phyloP scores from a whole-genome alignment of 2,113 vertebrate genomes.

The Leptobrachium ailaonicum region DNA sequence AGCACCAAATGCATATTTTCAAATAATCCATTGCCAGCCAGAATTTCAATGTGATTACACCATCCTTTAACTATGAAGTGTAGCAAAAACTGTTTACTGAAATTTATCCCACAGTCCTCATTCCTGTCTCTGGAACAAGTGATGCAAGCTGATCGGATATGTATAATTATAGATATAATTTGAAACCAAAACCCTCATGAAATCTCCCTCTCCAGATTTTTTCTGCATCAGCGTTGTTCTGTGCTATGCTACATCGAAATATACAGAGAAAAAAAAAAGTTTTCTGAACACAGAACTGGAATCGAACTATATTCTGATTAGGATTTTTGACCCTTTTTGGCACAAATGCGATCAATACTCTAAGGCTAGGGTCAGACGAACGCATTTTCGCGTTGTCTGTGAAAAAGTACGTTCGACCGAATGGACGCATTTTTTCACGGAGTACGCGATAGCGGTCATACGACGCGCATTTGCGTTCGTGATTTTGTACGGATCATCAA shows the following conservation, averaged over 20 bases:
- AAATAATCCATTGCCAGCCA: constrained; percentile 28
- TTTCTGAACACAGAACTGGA: constrained; percentile 25
- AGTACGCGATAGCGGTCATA: too few relatives aligned
- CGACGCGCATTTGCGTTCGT: too few relatives aligned
- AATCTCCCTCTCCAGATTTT: constrained; percentile 45
- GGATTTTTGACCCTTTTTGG: too few relatives aligned
- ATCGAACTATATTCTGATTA: background rate
- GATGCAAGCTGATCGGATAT: constrained; percentile 63
- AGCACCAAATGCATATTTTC: constrained; percentile 39
- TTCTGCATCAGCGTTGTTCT: constrained; percentile 46
- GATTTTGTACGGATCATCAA: too few relatives aligned
- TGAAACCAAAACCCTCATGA: constrained; percentile 54
- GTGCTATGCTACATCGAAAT: constrained; percentile 41
- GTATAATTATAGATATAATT: constrained; percentile 61
- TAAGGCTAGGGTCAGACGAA: too few relatives aligned
- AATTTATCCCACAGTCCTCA: constrained; percentile 56
- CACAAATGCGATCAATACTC: too few relatives aligned
- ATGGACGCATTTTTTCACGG: too few relatives aligned
- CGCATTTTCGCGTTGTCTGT: too few relatives aligned
- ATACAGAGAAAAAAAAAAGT: constrained; percentile 2
- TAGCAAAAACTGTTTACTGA: constrained; percentile 56
- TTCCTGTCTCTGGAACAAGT: constrained; percentile 62
- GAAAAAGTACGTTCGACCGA: too few relatives aligned
- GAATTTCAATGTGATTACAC: constrained; percentile 53
- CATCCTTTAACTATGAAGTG: constrained; percentile 51